Conservation (phyloP, 2,888 invertebrate genomes). For the Cephus nigrinus region DNA sequence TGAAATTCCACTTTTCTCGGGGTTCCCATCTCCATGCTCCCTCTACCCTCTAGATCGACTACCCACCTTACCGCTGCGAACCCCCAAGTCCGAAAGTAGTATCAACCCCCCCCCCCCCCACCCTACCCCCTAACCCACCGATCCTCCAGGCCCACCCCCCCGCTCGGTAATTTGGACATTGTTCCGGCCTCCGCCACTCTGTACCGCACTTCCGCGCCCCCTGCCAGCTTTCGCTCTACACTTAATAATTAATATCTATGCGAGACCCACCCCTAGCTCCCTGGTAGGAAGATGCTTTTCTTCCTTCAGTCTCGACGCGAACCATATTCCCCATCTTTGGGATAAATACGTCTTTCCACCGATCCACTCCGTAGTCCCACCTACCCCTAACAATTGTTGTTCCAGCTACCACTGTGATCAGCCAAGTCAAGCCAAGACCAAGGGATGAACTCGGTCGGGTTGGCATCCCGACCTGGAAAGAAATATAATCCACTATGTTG, state of each 20-base stretch:
- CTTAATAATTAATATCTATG: constrained; percentile 28
- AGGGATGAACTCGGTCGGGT: not conserved
- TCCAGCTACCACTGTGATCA: not conserved
- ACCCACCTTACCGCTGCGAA: not conserved
- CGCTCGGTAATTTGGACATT: constrained; percentile 28
- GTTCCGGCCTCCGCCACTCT: constrained; percentile 12
- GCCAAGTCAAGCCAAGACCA: not conserved
- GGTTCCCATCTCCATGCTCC: constrained; percentile 8
- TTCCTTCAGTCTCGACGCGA: not conserved
- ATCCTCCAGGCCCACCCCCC: constrained; percentile 16
- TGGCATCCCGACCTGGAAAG: not conserved
- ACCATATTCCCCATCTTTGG: not conserved
- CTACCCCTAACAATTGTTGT: not conserved
- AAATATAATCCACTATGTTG: not conserved
- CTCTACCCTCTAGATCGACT: not conserved
- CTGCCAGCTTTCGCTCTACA: not conserved
- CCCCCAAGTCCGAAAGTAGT: not conserved
- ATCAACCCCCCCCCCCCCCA: not conserved
- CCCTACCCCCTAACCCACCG: constrained; percentile 2
- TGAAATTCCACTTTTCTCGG: constrained; percentile 10
- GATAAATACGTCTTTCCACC: not conserved
- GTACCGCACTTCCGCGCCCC: not conserved
- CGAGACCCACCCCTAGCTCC: constrained; percentile 13
- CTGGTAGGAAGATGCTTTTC: not conserved
- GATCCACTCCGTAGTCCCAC: not conserved